These are phyloP conservation scores for Crotophaga sulcirostris DNA, from an alignment of 2,113 vertebrate species.

Conservation along the genomic window DNA sequence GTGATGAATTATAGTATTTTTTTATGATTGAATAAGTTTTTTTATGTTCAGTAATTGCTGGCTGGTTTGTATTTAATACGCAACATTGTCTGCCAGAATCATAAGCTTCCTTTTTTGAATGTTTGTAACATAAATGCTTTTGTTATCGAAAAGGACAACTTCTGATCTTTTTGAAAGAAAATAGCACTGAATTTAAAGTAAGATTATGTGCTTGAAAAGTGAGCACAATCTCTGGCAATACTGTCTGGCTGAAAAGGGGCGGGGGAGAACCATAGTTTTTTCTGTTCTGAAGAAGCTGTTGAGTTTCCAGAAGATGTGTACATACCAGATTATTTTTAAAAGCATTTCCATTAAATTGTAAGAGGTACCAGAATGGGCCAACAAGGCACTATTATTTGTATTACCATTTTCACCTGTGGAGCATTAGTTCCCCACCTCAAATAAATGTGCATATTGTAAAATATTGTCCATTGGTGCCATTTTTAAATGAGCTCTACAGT, in stretches of 20 bases:
- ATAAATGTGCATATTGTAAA: slow-evolving; percentile 76
- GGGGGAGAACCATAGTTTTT: slow-evolving; percentile 4
- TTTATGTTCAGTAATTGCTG: slow-evolving; percentile 68
- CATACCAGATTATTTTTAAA: slow-evolving; percentile 46
- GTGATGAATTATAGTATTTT: slow-evolving; percentile 75
- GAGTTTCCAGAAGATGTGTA: slow-evolving; percentile 36
- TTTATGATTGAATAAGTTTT: slow-evolving; percentile 74
- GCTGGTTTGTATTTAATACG: slow-evolving; percentile 71
- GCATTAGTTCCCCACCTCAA: slow-evolving; percentile 57
- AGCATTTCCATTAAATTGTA: slow-evolving; percentile 66
- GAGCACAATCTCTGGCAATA: slow-evolving; percentile 54
- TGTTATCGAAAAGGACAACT: slow-evolving; percentile 69
- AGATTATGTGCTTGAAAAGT: slow-evolving; percentile 46
- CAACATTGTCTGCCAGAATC: slow-evolving; percentile 66
- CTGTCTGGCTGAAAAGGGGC: slow-evolving; percentile 24
- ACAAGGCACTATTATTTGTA: slow-evolving; percentile 48
- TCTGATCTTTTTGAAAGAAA: slow-evolving; percentile 70
- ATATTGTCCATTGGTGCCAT: slow-evolving; percentile 57
- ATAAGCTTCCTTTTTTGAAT: slow-evolving; percentile 70
- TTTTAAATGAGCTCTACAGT: slow-evolving; percentile 56
- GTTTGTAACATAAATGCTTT: slow-evolving; percentile 72
- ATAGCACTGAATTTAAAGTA: slow-evolving; percentile 69
- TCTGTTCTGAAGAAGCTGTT: slow-evolving; percentile 13
- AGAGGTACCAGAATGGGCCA: slow-evolving; percentile 27
- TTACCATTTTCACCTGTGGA: slow-evolving; percentile 58